Base-by-base conservation (phyloP, 2,113 vertebrate species). In the Dipodomys merriami region DNA sequence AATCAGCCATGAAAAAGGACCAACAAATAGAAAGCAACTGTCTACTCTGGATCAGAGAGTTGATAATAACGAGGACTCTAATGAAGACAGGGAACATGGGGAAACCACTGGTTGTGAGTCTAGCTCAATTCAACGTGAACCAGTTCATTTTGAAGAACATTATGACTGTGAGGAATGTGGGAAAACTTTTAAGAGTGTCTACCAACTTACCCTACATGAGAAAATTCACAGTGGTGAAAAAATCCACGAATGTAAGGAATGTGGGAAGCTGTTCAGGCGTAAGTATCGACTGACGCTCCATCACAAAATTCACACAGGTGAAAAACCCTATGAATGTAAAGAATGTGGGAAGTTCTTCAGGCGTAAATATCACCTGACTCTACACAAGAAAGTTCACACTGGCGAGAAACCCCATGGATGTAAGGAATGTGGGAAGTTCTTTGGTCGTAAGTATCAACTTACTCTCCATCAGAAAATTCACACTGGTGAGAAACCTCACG, bases 101-200 rank as follows among this genome's bases (percentile, higher is more conserved):
- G 33, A 64, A 60, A 13, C 68, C 16, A n/a, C 15, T 46, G 78
- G 15, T 15, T 85, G 60, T 78, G 74, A 10, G 20, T 86, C 74
- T 16, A 44, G 46, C 35, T 46, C 39, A 9, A 49, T 68, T 65
- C 82, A 85, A 27, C 64, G 13, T 68, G 39, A 60, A 35, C 49
- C 64, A 84, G 57, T 12, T 49, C 7, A n/a, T 49, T 35, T 33
- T 76, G n/a, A 49, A 18, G 72, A 78, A 35, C 67, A 78, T 39
- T 46, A 53, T 83, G 39, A 49, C 53, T 84, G 64, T 77, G 49
- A 84, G 39, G 62, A 91, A 44, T 78, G 64, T 91, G 81, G 64
- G 13, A 76, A 67, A 44, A 64, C 71, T 53, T 91, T 91, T 19
- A 84, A 11, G 49, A 88, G 64, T 88, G 22, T 19, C 86, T 64